Percentiles rank a stretch among this genome's conserved stretches.
Conservation (phyloP, 1,140 invertebrate species). For the Drosophila ercepeae region DNA sequence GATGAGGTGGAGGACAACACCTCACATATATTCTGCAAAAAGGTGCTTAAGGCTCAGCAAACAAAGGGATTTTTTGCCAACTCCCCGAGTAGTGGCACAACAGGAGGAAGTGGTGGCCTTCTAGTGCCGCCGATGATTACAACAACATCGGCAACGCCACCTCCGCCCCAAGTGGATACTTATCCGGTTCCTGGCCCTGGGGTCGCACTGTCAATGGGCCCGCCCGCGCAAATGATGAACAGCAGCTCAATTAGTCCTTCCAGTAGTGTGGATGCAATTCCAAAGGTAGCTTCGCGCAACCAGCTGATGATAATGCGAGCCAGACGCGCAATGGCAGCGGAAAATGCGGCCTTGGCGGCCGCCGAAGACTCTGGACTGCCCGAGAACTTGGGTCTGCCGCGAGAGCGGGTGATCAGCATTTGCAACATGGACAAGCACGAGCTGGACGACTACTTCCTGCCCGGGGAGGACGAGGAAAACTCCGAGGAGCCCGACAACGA, state of each 20-base stretch:
- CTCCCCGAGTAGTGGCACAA: conserved; percentile 61
- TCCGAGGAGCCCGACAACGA: conserved; percentile 92
- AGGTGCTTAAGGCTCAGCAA: conserved; percentile 81
- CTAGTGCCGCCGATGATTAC: conserved; percentile 64
- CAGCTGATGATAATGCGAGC: conserved; percentile 63
- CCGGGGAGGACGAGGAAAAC: conserved; percentile 86
- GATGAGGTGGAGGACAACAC: conserved; percentile 79
- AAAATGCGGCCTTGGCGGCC: conserved; percentile 59
- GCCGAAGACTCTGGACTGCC: conserved; percentile 66
- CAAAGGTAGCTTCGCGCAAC: conserved; percentile 73
- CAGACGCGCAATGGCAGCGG: conserved; percentile 52
- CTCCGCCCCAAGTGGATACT: conserved; percentile 30
- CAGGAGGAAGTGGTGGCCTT: conserved; percentile 32
- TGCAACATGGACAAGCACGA: conserved; percentile 91
- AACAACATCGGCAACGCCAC: conserved; percentile 70
- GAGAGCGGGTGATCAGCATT: conserved; percentile 88
- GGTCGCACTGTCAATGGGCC: conserved; percentile 63
- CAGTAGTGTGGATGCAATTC: conserved; percentile 58
- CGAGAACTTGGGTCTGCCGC: conserved; percentile 78
- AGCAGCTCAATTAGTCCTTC: conserved; percentile 70
- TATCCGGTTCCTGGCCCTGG: conserved; percentile 14
- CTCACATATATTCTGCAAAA: conserved; percentile 79
- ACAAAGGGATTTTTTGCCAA: conserved; percentile 81
- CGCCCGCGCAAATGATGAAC: conserved; percentile 67
- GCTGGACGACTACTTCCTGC: conserved; percentile 89